Evolutionary conservation across 1,140 invertebrate genomes (phyloP), one percentile per base, ranked within the genome.

Genomic region (Armadillidium nasatum): DNA sequence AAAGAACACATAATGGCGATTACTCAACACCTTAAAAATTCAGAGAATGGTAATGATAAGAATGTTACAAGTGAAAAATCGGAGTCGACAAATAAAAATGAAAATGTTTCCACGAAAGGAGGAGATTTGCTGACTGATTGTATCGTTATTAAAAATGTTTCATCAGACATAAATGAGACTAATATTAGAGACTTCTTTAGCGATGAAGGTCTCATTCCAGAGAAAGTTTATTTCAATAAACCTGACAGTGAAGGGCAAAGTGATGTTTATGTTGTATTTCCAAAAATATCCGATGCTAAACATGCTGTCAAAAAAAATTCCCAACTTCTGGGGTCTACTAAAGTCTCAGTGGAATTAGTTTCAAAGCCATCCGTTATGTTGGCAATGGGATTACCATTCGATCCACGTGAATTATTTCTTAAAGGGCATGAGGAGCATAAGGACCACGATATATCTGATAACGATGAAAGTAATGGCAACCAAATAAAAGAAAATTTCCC

Each of bases 131-230:
- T 80, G 45, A 80, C 79, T 44, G 79, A 80, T 72, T 76, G 70
- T 33, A 76, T 80, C 9, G 75, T 76, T 4, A 73, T 80, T 23
- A 78, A 80, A 50, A 74, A 77, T 44, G 76, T 80, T 33, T 73
- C 77, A 13, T 78, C 76, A 54, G 79, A 76, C 44, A 71, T 74
- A 13, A 80, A 76, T 4, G 76, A 80, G 44, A 70, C 72, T 66
- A 80, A 76, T 72, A 76, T 80, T 72, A 44, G 77, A 54, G 79
- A 80, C 67, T 80, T 80, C 75, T 80, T 80, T 69, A 80, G 77
- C 44, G 79, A 80, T 69, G 79, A 78, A 70, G 79, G 79, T 0
- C 73, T 80, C 4, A 76, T 80, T 15, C 79, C 79, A 46, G 79
- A 80, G 72, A 70, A 77, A 13, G 69, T 80, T 0, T 76, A 80